Percentiles rank a stretch among this genome's conserved stretches.
Conservation (phyloP, 2,797 vertebrate species). For the Thripadectes ignobilis region DNA sequence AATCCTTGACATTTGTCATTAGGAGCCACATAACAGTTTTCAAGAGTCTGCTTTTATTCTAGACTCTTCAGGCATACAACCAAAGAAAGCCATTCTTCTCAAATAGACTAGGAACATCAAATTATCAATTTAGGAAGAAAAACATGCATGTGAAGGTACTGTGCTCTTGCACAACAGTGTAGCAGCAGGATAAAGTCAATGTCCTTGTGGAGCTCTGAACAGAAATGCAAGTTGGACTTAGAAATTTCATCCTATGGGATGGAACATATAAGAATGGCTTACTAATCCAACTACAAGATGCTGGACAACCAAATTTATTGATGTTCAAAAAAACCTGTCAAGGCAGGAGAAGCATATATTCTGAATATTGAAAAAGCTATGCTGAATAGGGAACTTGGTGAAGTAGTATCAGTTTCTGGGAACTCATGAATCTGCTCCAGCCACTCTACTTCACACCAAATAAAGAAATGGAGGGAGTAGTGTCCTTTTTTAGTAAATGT, state of each 20-base stretch:
- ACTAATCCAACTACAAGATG: background rate
- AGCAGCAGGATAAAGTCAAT: background rate
- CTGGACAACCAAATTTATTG: background rate
- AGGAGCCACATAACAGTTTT: background rate
- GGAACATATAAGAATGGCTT: background rate
- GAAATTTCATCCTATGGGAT: background rate
- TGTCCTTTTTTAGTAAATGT: background rate
- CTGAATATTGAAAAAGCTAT: background rate
- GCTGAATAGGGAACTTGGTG: background rate
- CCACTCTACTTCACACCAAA: background rate
- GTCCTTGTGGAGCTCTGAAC: background rate
- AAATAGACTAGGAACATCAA: background rate
- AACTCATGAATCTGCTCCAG: background rate
- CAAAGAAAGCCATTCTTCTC: background rate
- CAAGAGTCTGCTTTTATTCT: background rate
- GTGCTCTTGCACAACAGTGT: background rate
- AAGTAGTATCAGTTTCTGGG: background rate
- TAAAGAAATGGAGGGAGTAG: accelerated
- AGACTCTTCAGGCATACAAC: background rate
- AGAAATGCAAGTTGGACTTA: background rate
- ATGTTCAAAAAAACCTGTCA: background rate
- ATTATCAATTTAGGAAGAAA: background rate
- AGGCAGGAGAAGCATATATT: background rate
- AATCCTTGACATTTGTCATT: background rate
- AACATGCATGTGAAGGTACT: background rate